Evolutionary conservation across 2,113 vertebrate genomes (phyloP).

Genomic region (Cyprinodon tularosa): DNA sequence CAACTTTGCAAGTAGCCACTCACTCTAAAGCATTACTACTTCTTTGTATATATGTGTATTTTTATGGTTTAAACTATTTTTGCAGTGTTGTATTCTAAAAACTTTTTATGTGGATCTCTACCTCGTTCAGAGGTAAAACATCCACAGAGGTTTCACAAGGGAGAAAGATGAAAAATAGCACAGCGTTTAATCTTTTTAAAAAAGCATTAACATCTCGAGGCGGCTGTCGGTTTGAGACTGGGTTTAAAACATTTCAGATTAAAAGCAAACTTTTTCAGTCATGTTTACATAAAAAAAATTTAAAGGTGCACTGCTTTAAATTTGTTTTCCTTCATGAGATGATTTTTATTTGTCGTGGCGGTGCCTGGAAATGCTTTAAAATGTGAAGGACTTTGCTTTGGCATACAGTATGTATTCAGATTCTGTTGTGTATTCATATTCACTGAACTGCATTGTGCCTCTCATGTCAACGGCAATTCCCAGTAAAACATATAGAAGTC

Average conservation of each 20-base stretch:
- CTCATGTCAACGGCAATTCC: slow-evolving; percentile 63
- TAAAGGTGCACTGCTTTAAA: slow-evolving; percentile 72
- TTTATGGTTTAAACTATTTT: slow-evolving; percentile 76
- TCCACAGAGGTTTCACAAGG: slow-evolving; percentile 54
- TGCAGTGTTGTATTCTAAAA: slow-evolving; percentile 70
- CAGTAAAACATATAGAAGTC: slow-evolving; percentile 69
- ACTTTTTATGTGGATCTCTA: slow-evolving; percentile 72
- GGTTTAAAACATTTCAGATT: slow-evolving; percentile 49
- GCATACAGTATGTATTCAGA: slow-evolving; percentile 59
- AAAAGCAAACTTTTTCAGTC: slow-evolving; percentile 67
- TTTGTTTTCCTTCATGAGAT: slow-evolving; percentile 50
- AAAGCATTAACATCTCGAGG: slow-evolving; percentile 33
- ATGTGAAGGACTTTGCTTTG: slow-evolving; percentile 65
- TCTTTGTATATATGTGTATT: slow-evolving; percentile 65
- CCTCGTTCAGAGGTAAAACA: slow-evolving; percentile 66
- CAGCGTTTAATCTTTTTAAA: slow-evolving; percentile 59
- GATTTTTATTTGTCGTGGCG: slow-evolving; percentile 59
- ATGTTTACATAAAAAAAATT: slow-evolving; percentile 75
- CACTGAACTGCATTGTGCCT: slow-evolving; percentile 77
- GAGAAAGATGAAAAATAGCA: slow-evolving; percentile 32
- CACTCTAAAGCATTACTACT: slow-evolving; percentile 69
- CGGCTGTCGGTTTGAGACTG: slow-evolving; percentile 46
- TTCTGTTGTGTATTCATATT: slow-evolving; percentile 69
- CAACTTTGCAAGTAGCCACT: slow-evolving; percentile 61
- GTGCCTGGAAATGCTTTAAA: slow-evolving; percentile 50